Evolutionary conservation across 2,888 invertebrate species (phyloP).

Genomic region (Lottia gigantea): DNA sequence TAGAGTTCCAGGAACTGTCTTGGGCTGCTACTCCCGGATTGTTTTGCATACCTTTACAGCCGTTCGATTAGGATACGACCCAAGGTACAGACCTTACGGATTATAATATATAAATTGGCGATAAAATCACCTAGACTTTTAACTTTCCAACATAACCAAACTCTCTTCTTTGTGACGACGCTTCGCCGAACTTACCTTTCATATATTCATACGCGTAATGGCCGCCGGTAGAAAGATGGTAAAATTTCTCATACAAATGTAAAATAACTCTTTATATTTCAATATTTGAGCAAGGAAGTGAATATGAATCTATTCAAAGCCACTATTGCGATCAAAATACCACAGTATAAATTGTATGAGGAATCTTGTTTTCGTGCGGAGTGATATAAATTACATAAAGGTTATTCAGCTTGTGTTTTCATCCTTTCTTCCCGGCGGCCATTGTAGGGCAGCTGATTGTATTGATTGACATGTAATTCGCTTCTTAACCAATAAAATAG

Average conservation of each 20-base stretch:
- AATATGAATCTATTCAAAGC: no score
- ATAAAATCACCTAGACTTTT: slow-evolving; percentile 3
- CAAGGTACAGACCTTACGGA: neutral
- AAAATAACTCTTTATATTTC: no score
- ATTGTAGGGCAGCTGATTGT: slow-evolving; percentile 24
- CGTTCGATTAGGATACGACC: neutral
- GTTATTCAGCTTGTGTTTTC: slow-evolving; percentile 29
- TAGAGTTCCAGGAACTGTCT: slow-evolving; percentile 8
- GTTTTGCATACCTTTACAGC: neutral
- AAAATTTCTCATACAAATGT: no score
- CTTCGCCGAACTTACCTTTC: slow-evolving; percentile 8
- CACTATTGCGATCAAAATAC: no score
- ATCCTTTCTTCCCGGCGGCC: slow-evolving; percentile 26
- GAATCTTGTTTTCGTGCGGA: neutral
- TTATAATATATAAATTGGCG: neutral
- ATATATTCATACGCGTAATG: slow-evolving; percentile 11
- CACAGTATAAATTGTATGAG: no score
- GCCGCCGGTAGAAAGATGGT: neutral
- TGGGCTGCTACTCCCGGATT: slow-evolving; percentile 8
- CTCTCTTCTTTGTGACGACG: slow-evolving; percentile 10
- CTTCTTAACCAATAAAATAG: slow-evolving; percentile 17
- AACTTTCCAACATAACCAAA: slow-evolving; percentile 9
- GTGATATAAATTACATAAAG: neutral
- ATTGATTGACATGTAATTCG: slow-evolving; percentile 20
- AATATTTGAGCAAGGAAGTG: no score